Percentiles rank a stretch among this genome's conserved stretches.
Conservation (phyloP, 1,140 invertebrate species). For the Heterodera carotae region DNA sequence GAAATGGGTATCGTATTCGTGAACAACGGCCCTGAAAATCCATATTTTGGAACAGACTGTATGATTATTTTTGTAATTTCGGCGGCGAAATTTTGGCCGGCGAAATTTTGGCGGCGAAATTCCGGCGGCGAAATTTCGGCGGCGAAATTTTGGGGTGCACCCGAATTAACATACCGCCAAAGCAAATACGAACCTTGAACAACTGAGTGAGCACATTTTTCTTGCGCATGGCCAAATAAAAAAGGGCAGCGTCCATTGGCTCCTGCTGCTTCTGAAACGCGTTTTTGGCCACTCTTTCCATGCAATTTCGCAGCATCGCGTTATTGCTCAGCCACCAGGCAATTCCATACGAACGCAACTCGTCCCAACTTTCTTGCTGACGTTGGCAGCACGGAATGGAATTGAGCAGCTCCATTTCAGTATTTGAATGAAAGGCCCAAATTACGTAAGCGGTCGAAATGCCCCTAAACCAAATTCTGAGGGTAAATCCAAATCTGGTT, state of each 20-base stretch:
- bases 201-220: constrained; percentile 93
- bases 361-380: constrained; percentile 79
- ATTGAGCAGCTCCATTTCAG: constrained; percentile 88
- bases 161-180: too few relatives aligned
- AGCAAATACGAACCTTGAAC: constrained; percentile 73
- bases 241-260: constrained; percentile 93
- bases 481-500: not conserved
- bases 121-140: too few relatives aligned
- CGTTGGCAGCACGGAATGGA: constrained; percentile 77
- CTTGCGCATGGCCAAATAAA: constrained; percentile 97
- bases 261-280: constrained; percentile 73
- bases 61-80: too few relatives aligned
- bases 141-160: too few relatives aligned
- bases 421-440: constrained; percentile 99
- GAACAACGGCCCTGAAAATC: too few relatives aligned
- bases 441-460: constrained; percentile 89
- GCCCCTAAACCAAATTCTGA: constrained; percentile 69
- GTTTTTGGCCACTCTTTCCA: constrained; percentile 76
- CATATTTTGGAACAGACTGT: too few relatives aligned
- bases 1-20: too few relatives aligned
- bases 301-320: constrained; percentile 77
- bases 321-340: constrained; percentile 95
- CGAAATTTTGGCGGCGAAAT: too few relatives aligned
- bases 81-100: too few relatives aligned
- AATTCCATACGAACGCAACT: constrained; percentile 85